A percentile compares a stretch with the other conserved stretches of the same genome.
Conservation (phyloP, 2,888 invertebrate genomes). For the Busseola fusca region DNA sequence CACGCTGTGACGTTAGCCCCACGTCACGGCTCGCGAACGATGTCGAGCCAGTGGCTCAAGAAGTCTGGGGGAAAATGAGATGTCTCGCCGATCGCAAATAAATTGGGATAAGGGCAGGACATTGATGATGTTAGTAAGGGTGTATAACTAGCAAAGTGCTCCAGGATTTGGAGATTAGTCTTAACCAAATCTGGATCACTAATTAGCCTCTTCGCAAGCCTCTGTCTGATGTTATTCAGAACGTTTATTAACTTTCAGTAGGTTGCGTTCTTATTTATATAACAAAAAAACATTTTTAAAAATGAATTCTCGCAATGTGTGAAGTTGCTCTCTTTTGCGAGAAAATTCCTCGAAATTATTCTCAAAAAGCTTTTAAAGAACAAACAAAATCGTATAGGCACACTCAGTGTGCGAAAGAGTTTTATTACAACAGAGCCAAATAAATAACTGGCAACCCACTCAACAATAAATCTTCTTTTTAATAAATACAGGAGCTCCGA, state of each 20-base stretch:
- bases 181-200: too few species aligned
- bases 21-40: too few species aligned
- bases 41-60: too few species aligned
- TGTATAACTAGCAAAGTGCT: too few species aligned
- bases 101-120: too few species aligned
- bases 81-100: too few species aligned
- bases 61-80: too few species aligned
- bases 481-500: constrained; percentile 10
- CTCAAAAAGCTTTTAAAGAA: neutral
- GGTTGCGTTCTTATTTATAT: neutral
- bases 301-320: neutral
- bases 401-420: neutral
- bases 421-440: constrained; percentile 11
- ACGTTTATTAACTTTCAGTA: neutral
- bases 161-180: too few species aligned
- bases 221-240: neutral
- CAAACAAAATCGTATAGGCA: neutral
- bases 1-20: too few species aligned
- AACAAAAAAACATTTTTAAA: neutral
- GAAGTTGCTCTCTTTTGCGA: neutral
- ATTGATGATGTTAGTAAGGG: too few species aligned
- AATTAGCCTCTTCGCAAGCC: too few species aligned
- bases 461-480: constrained; percentile 35
- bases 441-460: constrained; percentile 5
- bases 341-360: neutral